Conservation (phyloP, 1,140 invertebrate genomes). For the Adelges cooleyi region DNA sequence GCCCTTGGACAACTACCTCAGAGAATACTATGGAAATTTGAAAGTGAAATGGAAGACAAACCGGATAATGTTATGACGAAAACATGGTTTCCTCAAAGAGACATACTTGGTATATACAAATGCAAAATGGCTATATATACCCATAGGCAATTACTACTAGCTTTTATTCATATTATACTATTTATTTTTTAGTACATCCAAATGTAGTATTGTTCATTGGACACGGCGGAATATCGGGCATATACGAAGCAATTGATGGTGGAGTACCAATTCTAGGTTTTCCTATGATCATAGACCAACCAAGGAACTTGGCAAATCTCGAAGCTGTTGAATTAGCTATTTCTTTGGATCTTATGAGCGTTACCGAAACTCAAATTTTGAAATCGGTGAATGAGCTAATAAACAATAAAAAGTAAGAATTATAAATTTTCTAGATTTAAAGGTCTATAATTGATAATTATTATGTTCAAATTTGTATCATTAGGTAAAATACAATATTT, state of each 20-base stretch:
- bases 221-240: conserved; percentile 49
- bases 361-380: neutral
- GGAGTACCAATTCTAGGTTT: conserved; percentile 45
- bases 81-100: conserved; percentile 50
- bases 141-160: no score
- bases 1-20: conserved; percentile 38
- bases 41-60: conserved; percentile 38
- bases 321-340: neutral
- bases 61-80: conserved; percentile 48
- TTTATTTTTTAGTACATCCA: conserved; percentile 41
- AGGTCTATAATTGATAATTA: no score
- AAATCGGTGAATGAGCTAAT: neutral
- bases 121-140: no score
- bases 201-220: conserved; percentile 46
- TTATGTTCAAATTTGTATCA: no score
- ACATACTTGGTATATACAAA: conserved; percentile 49
- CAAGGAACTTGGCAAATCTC: conserved; percentile 15
- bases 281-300: conserved; percentile 38
- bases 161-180: no score
- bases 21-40: conserved; percentile 47
- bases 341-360: neutral
- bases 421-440: no score
- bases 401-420: neutral
- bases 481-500: no score
- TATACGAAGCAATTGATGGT: conserved; percentile 45